Conservation (phyloP, 35 echinoderm and acorn worm species). For the Heliocidaris erythrogramma region DNA sequence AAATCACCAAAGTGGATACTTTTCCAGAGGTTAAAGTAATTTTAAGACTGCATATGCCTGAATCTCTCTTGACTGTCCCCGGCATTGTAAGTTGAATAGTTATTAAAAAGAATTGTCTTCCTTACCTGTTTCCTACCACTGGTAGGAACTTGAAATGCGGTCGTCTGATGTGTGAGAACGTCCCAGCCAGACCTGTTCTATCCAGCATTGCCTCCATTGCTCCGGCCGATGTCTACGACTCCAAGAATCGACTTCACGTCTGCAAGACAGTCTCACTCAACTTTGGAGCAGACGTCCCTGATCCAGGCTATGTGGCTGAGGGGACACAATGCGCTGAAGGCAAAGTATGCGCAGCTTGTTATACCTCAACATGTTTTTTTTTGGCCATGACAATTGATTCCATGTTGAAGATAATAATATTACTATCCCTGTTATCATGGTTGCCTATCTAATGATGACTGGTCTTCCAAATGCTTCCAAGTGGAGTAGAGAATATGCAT, state of each 20-base stretch:
- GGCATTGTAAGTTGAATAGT: not conserved
- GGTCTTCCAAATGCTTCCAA: too few relatives aligned
- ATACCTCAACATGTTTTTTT: not conserved
- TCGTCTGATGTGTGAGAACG: constrained; percentile 82
- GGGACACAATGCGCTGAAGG: constrained; percentile 69
- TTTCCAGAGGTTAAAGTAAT: too few relatives aligned
- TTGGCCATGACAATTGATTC: not conserved
- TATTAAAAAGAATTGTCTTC: not conserved
- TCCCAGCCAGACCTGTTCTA: constrained; percentile 65
- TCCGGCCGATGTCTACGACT: constrained; percentile 51
- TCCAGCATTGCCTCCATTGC: constrained; percentile 62
- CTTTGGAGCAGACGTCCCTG: constrained; percentile 79
- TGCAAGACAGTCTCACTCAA: constrained; percentile 82
- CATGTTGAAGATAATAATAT: too few relatives aligned
- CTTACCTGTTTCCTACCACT: not conserved
- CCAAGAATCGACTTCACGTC: not conserved
- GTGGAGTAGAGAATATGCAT: too few relatives aligned
- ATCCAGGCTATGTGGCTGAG: constrained; percentile 82
- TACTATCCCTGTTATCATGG: too few relatives aligned
- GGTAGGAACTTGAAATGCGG: constrained; percentile 80
- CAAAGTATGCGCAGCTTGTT: constrained; percentile 45
- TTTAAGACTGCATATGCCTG: too few relatives aligned
- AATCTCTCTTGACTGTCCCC: too few relatives aligned
- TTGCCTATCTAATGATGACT: too few relatives aligned
- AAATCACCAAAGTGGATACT: too few relatives aligned